Evolutionary conservation across 1,140 invertebrate species (phyloP).

Genomic region (Drosophila lacertosa): DNA sequence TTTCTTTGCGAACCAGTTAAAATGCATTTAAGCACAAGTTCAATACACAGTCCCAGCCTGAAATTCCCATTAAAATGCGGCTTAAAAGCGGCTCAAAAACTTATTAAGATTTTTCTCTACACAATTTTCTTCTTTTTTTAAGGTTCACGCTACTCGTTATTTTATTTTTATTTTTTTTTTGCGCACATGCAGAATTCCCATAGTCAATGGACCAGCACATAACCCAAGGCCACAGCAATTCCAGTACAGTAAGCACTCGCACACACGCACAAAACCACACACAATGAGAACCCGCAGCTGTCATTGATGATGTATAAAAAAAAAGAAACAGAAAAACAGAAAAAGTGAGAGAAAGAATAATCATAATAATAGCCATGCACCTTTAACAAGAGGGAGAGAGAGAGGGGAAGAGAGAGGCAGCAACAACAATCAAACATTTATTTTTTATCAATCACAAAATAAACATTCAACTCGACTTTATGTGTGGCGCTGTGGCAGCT

Average conservation of each 20-base stretch:
- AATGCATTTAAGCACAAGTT: background rate
- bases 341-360: constrained; percentile 5
- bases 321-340: background rate
- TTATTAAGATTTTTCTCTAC: constrained; percentile 7
- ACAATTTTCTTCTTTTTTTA: constrained; percentile 29
- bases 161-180: too few species aligned
- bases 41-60: background rate
- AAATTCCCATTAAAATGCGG: background rate
- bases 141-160: too few species aligned
- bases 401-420: background rate
- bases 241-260: constrained; percentile 18
- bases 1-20: background rate
- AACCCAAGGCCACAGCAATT: constrained; percentile 60
- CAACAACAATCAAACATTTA: constrained; percentile 60
- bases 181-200: constrained; percentile 62
- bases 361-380: constrained; percentile 58
- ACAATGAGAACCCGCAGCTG: constrained; percentile 51
- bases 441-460: constrained; percentile 79
- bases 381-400: constrained; percentile 37
- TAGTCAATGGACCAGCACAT: constrained; percentile 38
- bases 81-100: background rate
- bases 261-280: constrained; percentile 2
- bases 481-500: constrained; percentile 15
- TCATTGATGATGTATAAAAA: constrained; percentile 52
- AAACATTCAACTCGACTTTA: constrained; percentile 63